phyloP scores from a whole-genome alignment of 37 sponge, comb jelly and placozoan genomes.

The Cliona cf. orientalis region DNA sequence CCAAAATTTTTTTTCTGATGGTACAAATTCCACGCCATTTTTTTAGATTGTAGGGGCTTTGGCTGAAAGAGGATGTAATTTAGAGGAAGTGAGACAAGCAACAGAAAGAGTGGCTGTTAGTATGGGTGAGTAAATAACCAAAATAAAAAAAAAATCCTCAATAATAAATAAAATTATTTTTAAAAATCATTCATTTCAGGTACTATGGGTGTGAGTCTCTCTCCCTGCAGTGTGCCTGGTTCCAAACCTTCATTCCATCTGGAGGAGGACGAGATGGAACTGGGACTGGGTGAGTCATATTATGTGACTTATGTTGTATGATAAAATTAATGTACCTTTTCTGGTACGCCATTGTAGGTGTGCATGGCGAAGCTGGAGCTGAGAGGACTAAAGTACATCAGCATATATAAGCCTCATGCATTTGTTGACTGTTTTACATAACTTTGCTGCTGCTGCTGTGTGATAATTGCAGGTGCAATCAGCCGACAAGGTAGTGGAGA shows the following conservation, averaged over 20 bases:
- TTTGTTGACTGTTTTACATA: too few species aligned
- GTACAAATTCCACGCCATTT: background rate
- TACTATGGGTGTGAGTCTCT: slow-evolving; percentile 86
- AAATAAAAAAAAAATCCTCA: background rate
- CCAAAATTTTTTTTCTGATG: too few species aligned
- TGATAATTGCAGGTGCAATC: slow-evolving; percentile 65
- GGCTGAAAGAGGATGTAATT: slow-evolving; percentile 77
- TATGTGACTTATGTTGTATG: too few species aligned
- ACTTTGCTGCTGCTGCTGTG: background rate
- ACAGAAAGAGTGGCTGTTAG: slow-evolving; percentile 49
- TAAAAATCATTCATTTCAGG: slow-evolving; percentile 25
- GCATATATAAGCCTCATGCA: too few species aligned
- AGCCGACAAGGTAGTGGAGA: slow-evolving; percentile 64
- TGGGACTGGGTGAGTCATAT: slow-evolving; percentile 92
- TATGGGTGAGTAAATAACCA: slow-evolving; percentile 34
- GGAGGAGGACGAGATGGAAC: slow-evolving; percentile 76
- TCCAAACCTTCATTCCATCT: slow-evolving; percentile 73
- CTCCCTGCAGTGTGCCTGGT: slow-evolving; percentile 87
- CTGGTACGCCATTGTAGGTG: too few species aligned
- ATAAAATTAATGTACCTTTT: too few species aligned
- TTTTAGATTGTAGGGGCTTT: slow-evolving; percentile 82
- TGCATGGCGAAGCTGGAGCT: slow-evolving; percentile 96
- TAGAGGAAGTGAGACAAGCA: slow-evolving; percentile 60
- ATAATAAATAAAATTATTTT: background rate
- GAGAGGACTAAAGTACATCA: slow-evolving; percentile 63